Conservation (phyloP, 1,140 invertebrate genomes). For the Cotesia vestalis region DNA sequence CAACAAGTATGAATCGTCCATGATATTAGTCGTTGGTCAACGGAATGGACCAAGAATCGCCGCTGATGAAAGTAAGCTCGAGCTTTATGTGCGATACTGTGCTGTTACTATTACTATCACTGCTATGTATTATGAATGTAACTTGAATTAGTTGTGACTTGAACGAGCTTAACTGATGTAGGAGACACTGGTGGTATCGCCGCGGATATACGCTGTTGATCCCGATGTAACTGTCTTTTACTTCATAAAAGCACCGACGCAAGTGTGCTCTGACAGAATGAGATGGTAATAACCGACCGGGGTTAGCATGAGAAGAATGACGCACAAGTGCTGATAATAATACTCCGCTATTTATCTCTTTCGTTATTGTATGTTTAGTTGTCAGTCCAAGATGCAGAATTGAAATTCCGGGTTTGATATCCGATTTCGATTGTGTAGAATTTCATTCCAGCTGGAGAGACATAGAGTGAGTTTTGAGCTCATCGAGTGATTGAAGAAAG, state of each 20-base stretch:
- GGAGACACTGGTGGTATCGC: no score
- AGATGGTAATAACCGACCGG: constrained; percentile 38
- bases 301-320: constrained; percentile 39
- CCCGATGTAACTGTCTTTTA: constrained; percentile 7
- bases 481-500: no score
- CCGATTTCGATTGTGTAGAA: no score
- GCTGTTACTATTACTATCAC: not conserved
- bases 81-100: no score
- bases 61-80: constrained; percentile 14
- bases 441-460: no score
- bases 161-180: not conserved
- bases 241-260: constrained; percentile 21
- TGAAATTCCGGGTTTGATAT: no score
- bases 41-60: constrained; percentile 38
- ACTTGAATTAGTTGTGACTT: constrained; percentile 39
- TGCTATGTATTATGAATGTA: constrained; percentile 53
- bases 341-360: constrained; percentile 37
- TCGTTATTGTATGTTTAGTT: constrained; percentile 20
- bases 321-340: constrained; percentile 36
- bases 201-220: not conserved
- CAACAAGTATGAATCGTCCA: constrained; percentile 59
- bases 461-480: no score
- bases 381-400: no score
- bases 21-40: constrained; percentile 50
- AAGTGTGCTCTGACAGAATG: constrained; percentile 2